Evolutionary conservation across 2,113 vertebrate species (phyloP).

Genomic region (Naja naja): DNA sequence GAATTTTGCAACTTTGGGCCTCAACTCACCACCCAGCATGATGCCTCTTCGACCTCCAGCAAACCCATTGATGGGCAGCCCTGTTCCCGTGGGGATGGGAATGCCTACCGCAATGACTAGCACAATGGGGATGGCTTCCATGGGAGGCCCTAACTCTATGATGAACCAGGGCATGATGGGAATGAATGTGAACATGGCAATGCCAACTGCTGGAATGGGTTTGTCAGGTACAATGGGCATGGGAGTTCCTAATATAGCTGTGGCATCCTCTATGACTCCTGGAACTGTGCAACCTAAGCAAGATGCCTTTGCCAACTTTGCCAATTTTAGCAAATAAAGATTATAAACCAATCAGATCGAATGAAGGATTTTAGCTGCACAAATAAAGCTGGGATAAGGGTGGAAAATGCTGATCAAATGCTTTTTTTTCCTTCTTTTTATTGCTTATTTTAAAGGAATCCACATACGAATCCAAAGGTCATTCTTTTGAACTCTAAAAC

Average conservation of each 20-base stretch:
- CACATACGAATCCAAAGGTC: constrained; percentile 71
- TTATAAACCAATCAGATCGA: constrained; percentile 70
- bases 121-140: constrained; percentile 77
- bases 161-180: constrained; percentile 85
- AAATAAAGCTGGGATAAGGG: constrained; percentile 69
- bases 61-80: constrained; percentile 77
- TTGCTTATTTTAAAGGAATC: constrained; percentile 65
- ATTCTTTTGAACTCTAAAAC: constrained; percentile 69
- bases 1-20: constrained; percentile 85
- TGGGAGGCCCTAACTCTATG: constrained; percentile 68
- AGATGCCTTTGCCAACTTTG: constrained; percentile 97
- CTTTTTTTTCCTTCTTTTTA: constrained; percentile 59
- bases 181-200: constrained; percentile 81
- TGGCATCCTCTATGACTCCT: constrained; percentile 74
- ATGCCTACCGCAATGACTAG: constrained; percentile 84
- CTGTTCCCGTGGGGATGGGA: constrained; percentile 73
- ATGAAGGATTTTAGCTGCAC: constrained; percentile 93
- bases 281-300: constrained; percentile 88
- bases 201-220: constrained; percentile 77
- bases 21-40: constrained; percentile 78
- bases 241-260: constrained; percentile 72
- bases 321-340: constrained; percentile 96
- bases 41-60: constrained; percentile 73
- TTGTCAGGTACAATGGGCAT: constrained; percentile 79
- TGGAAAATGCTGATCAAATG: constrained; percentile 68